Evolutionary conservation across 2,797 vertebrate genomes (phyloP), one percentile per base, ranked within the genome.

Genomic region (Paramormyrops hopkinsi): DNA sequence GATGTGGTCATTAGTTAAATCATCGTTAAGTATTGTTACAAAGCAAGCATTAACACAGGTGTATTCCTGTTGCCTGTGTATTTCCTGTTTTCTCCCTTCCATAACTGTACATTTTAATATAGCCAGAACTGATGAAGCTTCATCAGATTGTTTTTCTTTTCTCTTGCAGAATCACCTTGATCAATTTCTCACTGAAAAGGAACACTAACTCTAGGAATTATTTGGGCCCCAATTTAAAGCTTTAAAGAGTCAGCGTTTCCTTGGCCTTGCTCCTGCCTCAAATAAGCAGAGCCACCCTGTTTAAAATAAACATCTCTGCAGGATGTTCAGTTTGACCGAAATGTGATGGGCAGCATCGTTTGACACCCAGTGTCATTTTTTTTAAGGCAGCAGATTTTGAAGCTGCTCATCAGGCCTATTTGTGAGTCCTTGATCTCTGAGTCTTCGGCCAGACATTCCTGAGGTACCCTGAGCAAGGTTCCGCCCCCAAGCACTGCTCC

Each of bases 341-440:
- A 92, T 90, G 89, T 62, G 92, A 89, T 92, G 59, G 48, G 86
- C 90, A 89, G 91, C 92, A 87, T 56, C 90, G 89, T 91, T 92
- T 89, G 86, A 87, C 93, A 91, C 91, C 92, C 91, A 92, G 94
- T 91, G 94, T 94, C 93, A 94, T 51, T 93, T 92, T 92, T 93
- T 9, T 88, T 84, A 89, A 89, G 87, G 89, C 86, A 91, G 92
- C 41, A 91, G 4, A 91, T 92, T 92, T 93, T 90, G 73, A 19
- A 82, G 90, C 65, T 44, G 56, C 54, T 85, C 62, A 88, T 90
- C 91, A 88, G 54, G 69, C 90, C 89, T 53, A 89, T 93, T 65
- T 46, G 86, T 46, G 86, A 91, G 90, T 73, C 22, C 88, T 51
- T 73, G 84, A 85, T 90, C 93, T 93, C 0, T 0, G 41, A 9